Evolutionary conservation across 2,113 vertebrate genomes (phyloP).

Genomic region (Albula glossodonta): DNA sequence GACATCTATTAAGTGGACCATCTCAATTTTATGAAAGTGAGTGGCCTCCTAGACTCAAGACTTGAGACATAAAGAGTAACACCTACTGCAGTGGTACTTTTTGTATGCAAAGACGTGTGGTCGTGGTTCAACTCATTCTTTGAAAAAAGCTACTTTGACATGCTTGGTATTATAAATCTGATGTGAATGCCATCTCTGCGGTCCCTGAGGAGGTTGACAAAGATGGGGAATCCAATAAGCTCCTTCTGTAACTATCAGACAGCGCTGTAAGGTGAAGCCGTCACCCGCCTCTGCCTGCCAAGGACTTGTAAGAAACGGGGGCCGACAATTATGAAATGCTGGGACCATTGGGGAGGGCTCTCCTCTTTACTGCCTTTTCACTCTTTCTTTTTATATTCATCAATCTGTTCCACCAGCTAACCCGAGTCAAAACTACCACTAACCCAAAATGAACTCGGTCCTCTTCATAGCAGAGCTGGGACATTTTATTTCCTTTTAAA

Average conservation of each 20-base stretch:
- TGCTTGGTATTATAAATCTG: background rate
- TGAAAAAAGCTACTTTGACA: background rate
- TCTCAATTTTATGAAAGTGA: background rate
- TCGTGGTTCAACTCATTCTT: no score
- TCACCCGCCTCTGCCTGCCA: background rate
- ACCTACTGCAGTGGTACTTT: background rate
- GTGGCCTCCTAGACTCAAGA: background rate
- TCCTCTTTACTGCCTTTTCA: background rate
- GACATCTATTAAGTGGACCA: background rate
- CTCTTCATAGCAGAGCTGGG: no score
- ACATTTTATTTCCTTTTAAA: no score
- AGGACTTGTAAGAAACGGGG: background rate
- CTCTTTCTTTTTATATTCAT: no score
- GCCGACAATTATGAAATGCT: background rate
- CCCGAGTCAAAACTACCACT: no score
- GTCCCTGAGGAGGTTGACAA: background rate
- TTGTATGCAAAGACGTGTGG: background rate
- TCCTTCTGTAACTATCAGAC: background rate
- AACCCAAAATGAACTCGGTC: no score
- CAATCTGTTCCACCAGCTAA: no score
- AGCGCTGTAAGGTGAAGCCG: background rate
- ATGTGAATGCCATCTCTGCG: background rate
- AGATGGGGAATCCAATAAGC: background rate
- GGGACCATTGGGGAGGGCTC: background rate
- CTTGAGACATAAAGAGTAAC: background rate